These are phyloP conservation scores for Acrobasis consociella DNA, from an alignment of 2,888 invertebrate species.

Conservation along the genomic window DNA sequence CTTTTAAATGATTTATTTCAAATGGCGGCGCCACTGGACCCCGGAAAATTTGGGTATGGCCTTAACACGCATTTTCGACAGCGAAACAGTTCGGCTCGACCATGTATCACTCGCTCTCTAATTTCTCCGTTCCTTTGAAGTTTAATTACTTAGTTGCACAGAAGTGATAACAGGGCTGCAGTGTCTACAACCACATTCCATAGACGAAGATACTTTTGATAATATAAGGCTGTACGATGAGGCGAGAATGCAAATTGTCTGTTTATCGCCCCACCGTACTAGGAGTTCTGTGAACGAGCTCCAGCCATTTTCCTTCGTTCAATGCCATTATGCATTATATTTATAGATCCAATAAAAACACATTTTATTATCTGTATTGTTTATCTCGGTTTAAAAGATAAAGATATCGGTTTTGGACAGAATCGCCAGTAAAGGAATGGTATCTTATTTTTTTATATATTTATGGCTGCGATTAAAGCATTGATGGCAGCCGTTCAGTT, in stretches of 20 bases:
- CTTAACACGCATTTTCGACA: too few relatives aligned
- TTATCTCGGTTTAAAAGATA: constrained; percentile 18
- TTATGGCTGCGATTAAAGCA: constrained; percentile 14
- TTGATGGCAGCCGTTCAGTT: constrained; percentile 14
- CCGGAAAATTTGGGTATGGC: too few relatives aligned
- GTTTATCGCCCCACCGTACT: constrained; percentile 27
- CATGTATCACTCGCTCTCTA: too few relatives aligned
- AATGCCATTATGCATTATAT: constrained; percentile 16
- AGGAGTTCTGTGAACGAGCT: constrained; percentile 21
- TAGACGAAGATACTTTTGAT: constrained; percentile 30
- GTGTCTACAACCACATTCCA: constrained; percentile 31
- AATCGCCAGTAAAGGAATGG: constrained; percentile 9
- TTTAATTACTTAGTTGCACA: not conserved
- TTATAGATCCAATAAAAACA: constrained; percentile 20
- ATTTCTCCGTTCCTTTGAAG: too few relatives aligned
- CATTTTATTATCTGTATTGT: constrained; percentile 20
- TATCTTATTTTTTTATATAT: constrained; percentile 13
- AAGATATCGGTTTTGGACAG: constrained; percentile 20
- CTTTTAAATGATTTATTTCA: too few relatives aligned
- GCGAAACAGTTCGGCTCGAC: too few relatives aligned
- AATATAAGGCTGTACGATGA: constrained; percentile 30
- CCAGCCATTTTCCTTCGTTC: constrained; percentile 21
- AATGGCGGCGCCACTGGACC: too few relatives aligned
- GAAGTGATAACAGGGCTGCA: constrained; percentile 25
- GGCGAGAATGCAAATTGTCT: constrained; percentile 34